Conservation (phyloP, 2,888 invertebrate species). For the Agrotis ipsilon region DNA sequence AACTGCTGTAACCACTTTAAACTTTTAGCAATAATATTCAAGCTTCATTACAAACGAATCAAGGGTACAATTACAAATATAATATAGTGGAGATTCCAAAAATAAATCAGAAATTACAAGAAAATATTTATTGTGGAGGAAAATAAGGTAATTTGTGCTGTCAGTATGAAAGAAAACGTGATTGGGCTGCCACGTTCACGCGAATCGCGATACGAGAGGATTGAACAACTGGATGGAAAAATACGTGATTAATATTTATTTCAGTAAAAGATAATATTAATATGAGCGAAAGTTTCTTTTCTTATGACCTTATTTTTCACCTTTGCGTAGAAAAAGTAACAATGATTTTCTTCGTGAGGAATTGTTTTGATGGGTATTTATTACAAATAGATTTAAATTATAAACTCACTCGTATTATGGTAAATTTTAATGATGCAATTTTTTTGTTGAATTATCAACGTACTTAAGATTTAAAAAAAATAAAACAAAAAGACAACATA, state of each 20-base stretch:
- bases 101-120: conserved; percentile 17
- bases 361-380: not conserved
- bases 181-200: conserved; percentile 68
- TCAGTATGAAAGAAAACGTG: conserved; percentile 69
- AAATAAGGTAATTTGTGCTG: conserved; percentile 72
- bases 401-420: no score
- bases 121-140: conserved; percentile 47
- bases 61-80: not conserved
- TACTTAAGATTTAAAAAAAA: no score
- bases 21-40: not conserved
- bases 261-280: conserved; percentile 20
- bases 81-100: conserved; percentile 12
- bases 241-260: conserved; percentile 27
- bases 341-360: not conserved
- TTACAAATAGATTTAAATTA: not conserved
- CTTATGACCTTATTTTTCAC: not conserved
- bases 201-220: conserved; percentile 55
- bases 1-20: no score
- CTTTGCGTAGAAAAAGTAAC: not conserved
- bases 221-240: conserved; percentile 36
- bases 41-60: not conserved
- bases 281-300: not conserved
- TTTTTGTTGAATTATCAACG: no score
- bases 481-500: no score
- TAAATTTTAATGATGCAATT: no score